Evolutionary conservation across 2,113 vertebrate species (phyloP).

Genomic region (Colius striatus): DNA sequence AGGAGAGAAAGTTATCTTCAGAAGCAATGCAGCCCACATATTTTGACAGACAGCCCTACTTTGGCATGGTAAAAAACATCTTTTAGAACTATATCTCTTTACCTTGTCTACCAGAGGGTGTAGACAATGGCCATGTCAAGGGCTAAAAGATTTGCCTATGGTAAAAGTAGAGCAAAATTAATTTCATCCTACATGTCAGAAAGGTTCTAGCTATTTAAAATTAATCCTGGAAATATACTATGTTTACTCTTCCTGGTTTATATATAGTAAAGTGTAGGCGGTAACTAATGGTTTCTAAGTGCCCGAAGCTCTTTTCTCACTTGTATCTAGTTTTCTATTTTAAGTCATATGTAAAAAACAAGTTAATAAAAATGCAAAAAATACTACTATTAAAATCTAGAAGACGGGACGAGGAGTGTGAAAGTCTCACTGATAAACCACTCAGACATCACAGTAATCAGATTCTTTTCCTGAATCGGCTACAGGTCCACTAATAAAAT

Average conservation of each 20-base stretch:
- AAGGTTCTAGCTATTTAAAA: neutral
- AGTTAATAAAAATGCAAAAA: neutral
- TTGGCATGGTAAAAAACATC: neutral
- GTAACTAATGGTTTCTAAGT: slow-evolving; percentile 24
- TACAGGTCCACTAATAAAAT: neutral
- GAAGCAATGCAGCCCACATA: neutral
- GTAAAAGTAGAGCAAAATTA: neutral
- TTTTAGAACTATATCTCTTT: neutral
- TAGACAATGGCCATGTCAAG: neutral
- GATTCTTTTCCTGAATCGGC: neutral
- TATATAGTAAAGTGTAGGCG: slow-evolving; percentile 41
- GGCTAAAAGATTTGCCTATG: neutral
- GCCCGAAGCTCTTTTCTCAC: neutral
- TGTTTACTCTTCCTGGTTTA: slow-evolving; percentile 29
- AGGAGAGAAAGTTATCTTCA: neutral
- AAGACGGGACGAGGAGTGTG: neutral
- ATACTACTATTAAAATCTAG: neutral
- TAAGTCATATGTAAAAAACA: neutral
- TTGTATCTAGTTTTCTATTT: slow-evolving; percentile 24
- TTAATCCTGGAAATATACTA: neutral
- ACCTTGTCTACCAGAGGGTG: neutral
- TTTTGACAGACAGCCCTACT: neutral
- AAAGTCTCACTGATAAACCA: neutral
- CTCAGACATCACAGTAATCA: neutral
- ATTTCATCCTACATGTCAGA: neutral